Percentiles rank a stretch among this genome's conserved stretches.
These are phyloP conservation scores for Argyrosomus japonicus DNA, from an alignment of 2,113 vertebrate species.

Conservation along the genomic window DNA sequence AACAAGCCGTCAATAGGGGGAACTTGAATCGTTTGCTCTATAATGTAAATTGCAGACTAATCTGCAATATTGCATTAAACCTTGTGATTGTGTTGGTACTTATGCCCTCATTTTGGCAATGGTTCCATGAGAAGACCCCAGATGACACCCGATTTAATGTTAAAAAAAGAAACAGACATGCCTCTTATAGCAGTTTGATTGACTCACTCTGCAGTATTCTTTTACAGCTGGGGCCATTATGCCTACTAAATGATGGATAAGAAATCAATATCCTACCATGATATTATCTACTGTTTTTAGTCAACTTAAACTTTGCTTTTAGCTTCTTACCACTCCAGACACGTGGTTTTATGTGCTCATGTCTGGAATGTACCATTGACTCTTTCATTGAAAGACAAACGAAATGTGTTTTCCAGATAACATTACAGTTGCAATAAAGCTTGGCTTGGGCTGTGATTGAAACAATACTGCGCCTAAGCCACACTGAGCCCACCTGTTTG, in stretches of 20 bases:
- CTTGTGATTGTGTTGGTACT: constrained; percentile 23
- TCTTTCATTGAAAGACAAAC: constrained; percentile 57
- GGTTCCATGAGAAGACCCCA: constrained; percentile 28
- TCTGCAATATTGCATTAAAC: constrained; percentile 30
- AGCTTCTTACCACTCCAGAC: constrained; percentile 30
- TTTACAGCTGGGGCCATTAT: constrained; percentile 13
- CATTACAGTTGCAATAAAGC: constrained; percentile 74
- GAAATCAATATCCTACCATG: constrained; percentile 31
- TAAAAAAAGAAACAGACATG: constrained; percentile 20
- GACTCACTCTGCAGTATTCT: constrained; percentile 22
- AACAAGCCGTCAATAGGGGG: constrained; percentile 1
- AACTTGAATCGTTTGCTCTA: constrained; percentile 11
- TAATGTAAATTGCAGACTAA: neutral
- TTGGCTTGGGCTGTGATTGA: constrained; percentile 77
- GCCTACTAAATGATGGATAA: constrained; percentile 44
- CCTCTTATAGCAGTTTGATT: constrained; percentile 3
- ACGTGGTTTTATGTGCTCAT: constrained; percentile 46
- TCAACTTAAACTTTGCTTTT: constrained; percentile 38
- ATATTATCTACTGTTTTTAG: constrained; percentile 39
- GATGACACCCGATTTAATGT: constrained; percentile 24
- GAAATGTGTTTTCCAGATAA: constrained; percentile 81
- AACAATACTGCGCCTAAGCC: constrained; percentile 78
- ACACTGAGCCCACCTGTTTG: constrained; percentile 83
- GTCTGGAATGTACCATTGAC: constrained; percentile 53
- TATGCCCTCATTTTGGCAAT: constrained; percentile 8